These are phyloP conservation scores for Ranitomeya variabilis DNA, from an alignment of 2,113 vertebrate species.

Conservation along the genomic window DNA sequence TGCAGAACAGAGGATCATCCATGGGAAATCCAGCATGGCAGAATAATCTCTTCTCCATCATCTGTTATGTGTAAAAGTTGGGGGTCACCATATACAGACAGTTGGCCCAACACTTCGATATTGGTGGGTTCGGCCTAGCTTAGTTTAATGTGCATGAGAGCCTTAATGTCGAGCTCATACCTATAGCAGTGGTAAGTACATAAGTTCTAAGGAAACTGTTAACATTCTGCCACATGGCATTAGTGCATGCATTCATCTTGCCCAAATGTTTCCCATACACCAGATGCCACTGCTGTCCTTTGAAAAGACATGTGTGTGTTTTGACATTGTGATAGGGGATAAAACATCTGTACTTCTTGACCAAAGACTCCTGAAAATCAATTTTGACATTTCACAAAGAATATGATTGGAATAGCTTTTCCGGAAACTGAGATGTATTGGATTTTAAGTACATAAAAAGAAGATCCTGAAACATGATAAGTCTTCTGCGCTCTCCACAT, in stretches of 20 bases:
- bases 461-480: slow-evolving; percentile 47
- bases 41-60: too few relatives aligned
- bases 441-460: slow-evolving; percentile 46
- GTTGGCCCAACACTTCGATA: too few relatives aligned
- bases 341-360: slow-evolving; percentile 38
- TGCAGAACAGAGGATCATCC: too few relatives aligned
- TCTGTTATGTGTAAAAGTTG: too few relatives aligned
- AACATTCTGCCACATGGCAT: background rate
- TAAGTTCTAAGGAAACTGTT: background rate
- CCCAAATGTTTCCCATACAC: background rate
- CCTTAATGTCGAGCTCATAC: background rate
- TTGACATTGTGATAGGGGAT: background rate
- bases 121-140: too few relatives aligned
- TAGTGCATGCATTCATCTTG: background rate
- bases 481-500: slow-evolving; percentile 9
- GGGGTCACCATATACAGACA: too few relatives aligned
- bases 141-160: too few relatives aligned
- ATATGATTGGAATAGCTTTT: slow-evolving; percentile 30
- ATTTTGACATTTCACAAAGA: slow-evolving; percentile 36
- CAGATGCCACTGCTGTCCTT: background rate
- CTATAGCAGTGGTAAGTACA: background rate
- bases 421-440: slow-evolving; percentile 22
- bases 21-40: too few relatives aligned
- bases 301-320: background rate
- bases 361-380: slow-evolving; percentile 37